Percentiles rank a stretch among this genome's conserved stretches.
These are phyloP conservation scores for Drosophila macrothrix DNA, from an alignment of 2,888 invertebrate genomes.

Conservation along the genomic window DNA sequence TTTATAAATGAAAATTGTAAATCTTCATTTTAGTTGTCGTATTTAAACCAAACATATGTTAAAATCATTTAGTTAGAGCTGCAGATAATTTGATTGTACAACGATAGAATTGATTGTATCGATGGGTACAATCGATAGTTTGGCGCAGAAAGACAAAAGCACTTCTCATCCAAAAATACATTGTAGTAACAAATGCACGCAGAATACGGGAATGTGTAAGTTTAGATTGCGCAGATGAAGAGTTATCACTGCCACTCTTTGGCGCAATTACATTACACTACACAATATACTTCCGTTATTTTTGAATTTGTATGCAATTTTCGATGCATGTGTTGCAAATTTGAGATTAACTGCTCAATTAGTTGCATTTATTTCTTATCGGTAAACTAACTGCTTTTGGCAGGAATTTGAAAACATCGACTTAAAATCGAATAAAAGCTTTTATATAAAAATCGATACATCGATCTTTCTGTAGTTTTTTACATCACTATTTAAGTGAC, in stretches of 20 bases:
- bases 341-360: neutral
- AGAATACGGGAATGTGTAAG: neutral
- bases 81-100: neutral
- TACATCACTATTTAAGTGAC: constrained; percentile 16
- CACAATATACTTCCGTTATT: neutral
- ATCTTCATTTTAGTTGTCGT: neutral
- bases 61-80: constrained; percentile 4
- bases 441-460: neutral
- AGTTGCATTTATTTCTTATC: neutral
- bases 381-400: neutral
- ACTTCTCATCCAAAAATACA: neutral
- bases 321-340: neutral
- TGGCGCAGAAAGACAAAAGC: neutral
- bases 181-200: neutral
- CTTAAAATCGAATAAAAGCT: constrained; percentile 8
- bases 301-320: too few relatives aligned
- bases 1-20: too few relatives aligned
- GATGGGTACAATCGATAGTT: neutral
- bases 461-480: constrained; percentile 3
- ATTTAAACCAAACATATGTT: constrained; percentile 7
- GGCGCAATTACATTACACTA: neutral
- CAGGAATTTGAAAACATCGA: neutral
- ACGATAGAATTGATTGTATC: neutral
- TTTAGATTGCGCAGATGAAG: neutral
- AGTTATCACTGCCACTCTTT: neutral